Evolutionary conservation across 2,797 vertebrate genomes (phyloP).

Genomic region (Silurus aristotelis): DNA sequence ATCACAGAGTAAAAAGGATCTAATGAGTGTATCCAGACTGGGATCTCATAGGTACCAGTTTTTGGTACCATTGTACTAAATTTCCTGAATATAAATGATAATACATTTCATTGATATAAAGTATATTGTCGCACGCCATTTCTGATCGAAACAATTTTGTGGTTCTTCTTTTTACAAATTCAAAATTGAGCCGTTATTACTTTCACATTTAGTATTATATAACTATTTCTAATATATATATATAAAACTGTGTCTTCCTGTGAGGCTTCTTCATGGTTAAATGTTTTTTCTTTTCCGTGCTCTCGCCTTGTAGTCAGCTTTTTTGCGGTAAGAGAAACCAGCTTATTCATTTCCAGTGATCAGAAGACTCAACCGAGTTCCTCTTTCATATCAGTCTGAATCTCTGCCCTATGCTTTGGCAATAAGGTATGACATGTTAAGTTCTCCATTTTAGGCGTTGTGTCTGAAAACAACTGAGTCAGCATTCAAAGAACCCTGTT

Average conservation of each 20-base stretch:
- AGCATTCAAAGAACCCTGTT: background rate
- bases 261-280: background rate
- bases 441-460: conserved; percentile 36
- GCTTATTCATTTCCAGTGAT: conserved; percentile 28
- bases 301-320: background rate
- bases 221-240: no score
- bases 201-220: no score
- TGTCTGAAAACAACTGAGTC: conserved; percentile 9
- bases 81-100: background rate
- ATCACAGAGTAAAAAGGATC: no score
- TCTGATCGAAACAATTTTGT: background rate
- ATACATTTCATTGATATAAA: background rate
- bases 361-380: conserved; percentile 17
- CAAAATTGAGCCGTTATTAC: no score
- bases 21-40: background rate
- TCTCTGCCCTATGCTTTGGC: conserved; percentile 2
- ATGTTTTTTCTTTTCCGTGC: background rate
- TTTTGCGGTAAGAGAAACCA: conserved; percentile 30
- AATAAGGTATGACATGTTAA: conserved; percentile 1
- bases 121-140: background rate
- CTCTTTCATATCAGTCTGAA: conserved; percentile 36
- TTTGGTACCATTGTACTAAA: background rate
- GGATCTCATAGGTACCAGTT: background rate
- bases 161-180: background rate
- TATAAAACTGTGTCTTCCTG: background rate